Percentiles rank a stretch among this genome's conserved stretches.
Evolutionary conservation across 1,140 invertebrate species (phyloP).

Genomic region (Globodera rostochiensis): DNA sequence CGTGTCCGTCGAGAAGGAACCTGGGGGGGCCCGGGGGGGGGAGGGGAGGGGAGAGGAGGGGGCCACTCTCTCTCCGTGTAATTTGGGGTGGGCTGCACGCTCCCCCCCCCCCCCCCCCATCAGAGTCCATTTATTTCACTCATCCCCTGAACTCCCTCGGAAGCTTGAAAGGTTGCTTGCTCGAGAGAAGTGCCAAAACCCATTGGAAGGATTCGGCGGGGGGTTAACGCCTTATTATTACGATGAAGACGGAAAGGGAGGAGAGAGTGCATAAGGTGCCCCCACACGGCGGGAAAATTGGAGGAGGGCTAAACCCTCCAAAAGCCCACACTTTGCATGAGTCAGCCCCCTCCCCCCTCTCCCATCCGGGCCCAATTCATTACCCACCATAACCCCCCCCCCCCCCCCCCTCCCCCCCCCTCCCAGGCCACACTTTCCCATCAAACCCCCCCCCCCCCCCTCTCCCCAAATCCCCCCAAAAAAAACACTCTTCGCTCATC

Average conservation of each 20-base stretch:
- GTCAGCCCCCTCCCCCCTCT: not conserved
- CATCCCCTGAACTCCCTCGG: not conserved
- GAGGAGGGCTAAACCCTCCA: not conserved
- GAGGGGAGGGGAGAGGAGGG: not conserved
- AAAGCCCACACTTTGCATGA: not conserved
- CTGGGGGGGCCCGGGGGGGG: too few species aligned
- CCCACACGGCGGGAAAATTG: too few species aligned
- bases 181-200: too few species aligned
- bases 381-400: too few species aligned
- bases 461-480: not conserved
- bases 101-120: not conserved
- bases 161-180: too few species aligned
- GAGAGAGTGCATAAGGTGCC: too few species aligned
- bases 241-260: too few species aligned
- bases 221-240: too few species aligned
- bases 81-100: not conserved
- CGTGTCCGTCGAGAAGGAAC: not conserved
- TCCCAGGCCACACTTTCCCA: not conserved
- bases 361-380: too few species aligned
- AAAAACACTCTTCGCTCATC: not conserved
- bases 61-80: not conserved
- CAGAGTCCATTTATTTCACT: slow-evolving; percentile 12
- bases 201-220: too few species aligned
- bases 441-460: not conserved
- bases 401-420: not conserved